A percentile compares a stretch with the other conserved stretches of the same genome.
Evolutionary conservation across 2,113 vertebrate genomes (phyloP).

Genomic region (Leucoraja erinaceus): DNA sequence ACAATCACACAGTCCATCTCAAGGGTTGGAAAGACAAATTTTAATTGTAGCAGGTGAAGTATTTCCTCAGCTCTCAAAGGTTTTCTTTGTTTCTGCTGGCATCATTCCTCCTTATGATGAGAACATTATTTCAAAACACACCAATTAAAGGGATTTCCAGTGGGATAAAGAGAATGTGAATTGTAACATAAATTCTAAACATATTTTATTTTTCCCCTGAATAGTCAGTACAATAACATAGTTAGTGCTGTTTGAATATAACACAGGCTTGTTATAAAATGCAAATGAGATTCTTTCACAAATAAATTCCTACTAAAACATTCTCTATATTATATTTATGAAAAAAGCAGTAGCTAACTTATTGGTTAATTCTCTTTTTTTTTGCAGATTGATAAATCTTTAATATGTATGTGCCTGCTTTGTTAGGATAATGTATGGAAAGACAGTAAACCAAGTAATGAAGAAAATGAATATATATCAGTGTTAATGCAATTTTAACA

Average conservation of each 20-base stretch:
- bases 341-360: background rate
- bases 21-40: background rate
- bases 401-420: background rate
- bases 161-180: background rate
- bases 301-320: background rate
- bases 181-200: background rate
- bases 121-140: background rate
- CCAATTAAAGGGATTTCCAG: background rate
- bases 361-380: background rate
- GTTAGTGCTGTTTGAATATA: constrained; percentile 7
- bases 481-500: background rate
- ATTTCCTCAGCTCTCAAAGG: background rate
- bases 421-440: background rate
- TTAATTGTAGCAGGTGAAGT: constrained; percentile 8
- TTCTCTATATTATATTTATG: background rate
- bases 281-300: background rate
- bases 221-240: background rate
- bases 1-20: background rate
- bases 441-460: background rate
- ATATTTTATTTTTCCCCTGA: background rate
- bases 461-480: constrained; percentile 9
- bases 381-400: background rate
- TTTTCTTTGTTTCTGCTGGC: background rate
- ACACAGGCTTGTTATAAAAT: background rate
- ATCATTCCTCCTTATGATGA: background rate